Evolutionary conservation across 2,888 invertebrate species (phyloP).

Genomic region (Cosmopolites sordidus): DNA sequence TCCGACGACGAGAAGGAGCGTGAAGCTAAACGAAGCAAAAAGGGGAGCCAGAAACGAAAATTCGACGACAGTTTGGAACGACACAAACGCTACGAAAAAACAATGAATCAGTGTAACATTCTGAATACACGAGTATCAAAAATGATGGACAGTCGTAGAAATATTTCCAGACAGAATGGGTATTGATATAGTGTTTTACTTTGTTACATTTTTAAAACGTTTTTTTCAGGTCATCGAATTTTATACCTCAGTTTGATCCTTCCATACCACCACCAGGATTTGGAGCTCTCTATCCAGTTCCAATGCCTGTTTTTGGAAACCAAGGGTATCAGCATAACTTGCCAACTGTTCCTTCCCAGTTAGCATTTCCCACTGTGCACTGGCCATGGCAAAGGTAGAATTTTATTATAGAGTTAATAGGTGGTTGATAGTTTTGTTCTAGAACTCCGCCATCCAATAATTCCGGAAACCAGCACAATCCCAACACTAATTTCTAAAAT

Average conservation of each 20-base stretch:
- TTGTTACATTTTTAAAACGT: background rate
- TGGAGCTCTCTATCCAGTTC: background rate
- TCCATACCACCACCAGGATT: slow-evolving; percentile 22
- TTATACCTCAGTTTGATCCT: slow-evolving; percentile 11
- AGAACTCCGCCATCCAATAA: too few relatives aligned
- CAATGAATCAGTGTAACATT: slow-evolving; percentile 25
- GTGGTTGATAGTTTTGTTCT: too few relatives aligned
- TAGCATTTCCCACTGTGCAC: background rate
- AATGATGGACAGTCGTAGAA: slow-evolving; percentile 16
- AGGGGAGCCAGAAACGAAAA: slow-evolving; percentile 12
- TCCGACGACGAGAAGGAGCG: slow-evolving; percentile 26
- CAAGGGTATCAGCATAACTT: too few relatives aligned
- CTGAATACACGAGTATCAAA: slow-evolving; percentile 18
- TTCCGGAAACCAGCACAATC: too few relatives aligned
- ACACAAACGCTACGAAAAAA: slow-evolving; percentile 19
- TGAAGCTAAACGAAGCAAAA: slow-evolving; percentile 4
- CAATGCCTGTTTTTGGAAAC: background rate
- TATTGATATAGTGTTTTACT: background rate
- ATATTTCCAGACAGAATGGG: slow-evolving; percentile 7
- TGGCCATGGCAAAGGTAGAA: background rate
- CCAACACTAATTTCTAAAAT: too few relatives aligned
- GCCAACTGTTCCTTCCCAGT: background rate
- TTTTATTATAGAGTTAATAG: too few relatives aligned
- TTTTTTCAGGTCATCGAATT: background rate
- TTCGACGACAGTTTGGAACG: slow-evolving; percentile 12